A percentile compares a stretch with the other conserved stretches of the same genome.
Evolutionary conservation across 2,113 vertebrate species (phyloP).

Genomic region (Elephantulus edwardii): DNA sequence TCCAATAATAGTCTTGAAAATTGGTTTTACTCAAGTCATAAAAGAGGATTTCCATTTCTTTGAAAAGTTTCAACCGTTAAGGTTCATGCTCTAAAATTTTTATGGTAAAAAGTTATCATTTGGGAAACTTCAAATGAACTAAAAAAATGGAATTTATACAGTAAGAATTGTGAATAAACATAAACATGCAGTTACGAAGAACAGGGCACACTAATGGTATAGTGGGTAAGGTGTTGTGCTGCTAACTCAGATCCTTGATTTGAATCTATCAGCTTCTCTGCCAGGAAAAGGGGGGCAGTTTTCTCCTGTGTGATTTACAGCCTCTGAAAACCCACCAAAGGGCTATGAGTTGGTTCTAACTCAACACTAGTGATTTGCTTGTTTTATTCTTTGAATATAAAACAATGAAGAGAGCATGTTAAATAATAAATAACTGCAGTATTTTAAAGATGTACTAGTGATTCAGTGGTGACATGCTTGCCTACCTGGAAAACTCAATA

Average conservation of each 20-base stretch:
- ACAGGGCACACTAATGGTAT: too few species aligned
- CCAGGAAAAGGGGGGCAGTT: too few species aligned
- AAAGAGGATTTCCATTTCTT: background rate
- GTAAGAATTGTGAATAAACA: background rate
- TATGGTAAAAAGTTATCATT: background rate
- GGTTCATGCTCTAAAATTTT: background rate
- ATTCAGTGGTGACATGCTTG: too few species aligned
- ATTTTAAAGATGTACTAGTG: too few species aligned
- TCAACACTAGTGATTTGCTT: background rate
- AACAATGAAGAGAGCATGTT: slow-evolving; percentile 24
- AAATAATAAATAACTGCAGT: background rate
- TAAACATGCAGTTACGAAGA: background rate
- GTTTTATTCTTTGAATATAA: slow-evolving; percentile 51
- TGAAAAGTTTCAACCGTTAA: background rate
- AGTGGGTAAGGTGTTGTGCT: too few species aligned
- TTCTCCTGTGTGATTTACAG: too few species aligned
- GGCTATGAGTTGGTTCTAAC: too few species aligned
- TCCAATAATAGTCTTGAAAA: background rate
- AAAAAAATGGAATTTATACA: slow-evolving; percentile 3
- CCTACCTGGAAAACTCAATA: too few species aligned
- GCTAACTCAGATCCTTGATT: too few species aligned
- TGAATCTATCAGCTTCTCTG: too few species aligned
- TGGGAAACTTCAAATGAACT: slow-evolving; percentile 33
- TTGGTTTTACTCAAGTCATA: background rate
- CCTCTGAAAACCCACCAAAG: too few species aligned